Conservation (phyloP, 2,888 invertebrate species). For the Drosophila ustulata region DNA sequence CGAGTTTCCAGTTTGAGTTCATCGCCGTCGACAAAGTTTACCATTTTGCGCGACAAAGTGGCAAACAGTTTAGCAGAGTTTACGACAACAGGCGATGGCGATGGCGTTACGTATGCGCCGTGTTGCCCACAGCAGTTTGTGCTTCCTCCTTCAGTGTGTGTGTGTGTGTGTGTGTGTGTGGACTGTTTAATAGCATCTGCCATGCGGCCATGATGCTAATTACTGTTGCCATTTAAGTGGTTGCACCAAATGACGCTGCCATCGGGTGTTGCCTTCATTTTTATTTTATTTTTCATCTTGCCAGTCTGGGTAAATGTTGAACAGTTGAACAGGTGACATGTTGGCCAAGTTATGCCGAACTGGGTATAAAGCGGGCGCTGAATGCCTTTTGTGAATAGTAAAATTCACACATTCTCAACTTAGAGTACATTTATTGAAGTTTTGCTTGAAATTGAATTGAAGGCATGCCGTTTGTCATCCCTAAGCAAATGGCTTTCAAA, state of each 20-base stretch:
- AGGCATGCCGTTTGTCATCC: neutral
- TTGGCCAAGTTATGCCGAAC: slow-evolving; percentile 48
- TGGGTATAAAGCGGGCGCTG: neutral
- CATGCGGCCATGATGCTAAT: slow-evolving; percentile 79
- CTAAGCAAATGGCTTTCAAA: neutral
- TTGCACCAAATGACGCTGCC: slow-evolving; percentile 72
- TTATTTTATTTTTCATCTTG: slow-evolving; percentile 10
- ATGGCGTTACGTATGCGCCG: slow-evolving; percentile 70
- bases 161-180: slow-evolving; percentile 29
- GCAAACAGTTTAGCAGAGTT: slow-evolving; percentile 81
- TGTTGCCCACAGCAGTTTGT: slow-evolving; percentile 59
- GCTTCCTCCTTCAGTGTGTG: slow-evolving; percentile 6
- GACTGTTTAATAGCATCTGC: slow-evolving; percentile 78
- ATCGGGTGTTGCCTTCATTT: slow-evolving; percentile 33
- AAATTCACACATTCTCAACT: neutral
- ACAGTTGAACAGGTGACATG: slow-evolving; percentile 61
- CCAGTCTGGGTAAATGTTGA: slow-evolving; percentile 17
- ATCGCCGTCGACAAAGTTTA: slow-evolving; percentile 76
- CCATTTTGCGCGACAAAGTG: slow-evolving; percentile 80
- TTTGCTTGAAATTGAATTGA: neutral
- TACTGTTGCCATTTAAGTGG: slow-evolving; percentile 79
- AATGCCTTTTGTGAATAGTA: neutral
- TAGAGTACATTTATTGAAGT: neutral
- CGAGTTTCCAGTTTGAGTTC: slow-evolving; percentile 66
- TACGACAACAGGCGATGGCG: slow-evolving; percentile 69